These are phyloP conservation scores for Cerastis rubricosa DNA, from an alignment of 2,888 invertebrate genomes.

Conservation along the genomic window DNA sequence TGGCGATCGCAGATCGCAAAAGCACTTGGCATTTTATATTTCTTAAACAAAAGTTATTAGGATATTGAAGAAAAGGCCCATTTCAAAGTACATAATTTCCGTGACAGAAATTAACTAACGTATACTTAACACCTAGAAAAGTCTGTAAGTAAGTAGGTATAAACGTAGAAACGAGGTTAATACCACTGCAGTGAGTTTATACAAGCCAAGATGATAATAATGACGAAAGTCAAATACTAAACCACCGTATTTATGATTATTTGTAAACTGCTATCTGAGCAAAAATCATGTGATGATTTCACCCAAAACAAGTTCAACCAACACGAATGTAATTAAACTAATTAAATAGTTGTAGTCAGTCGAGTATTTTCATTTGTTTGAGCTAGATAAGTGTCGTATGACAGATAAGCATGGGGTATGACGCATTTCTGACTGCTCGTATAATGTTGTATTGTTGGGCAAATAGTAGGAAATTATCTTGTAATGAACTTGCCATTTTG, in stretches of 20 bases:
- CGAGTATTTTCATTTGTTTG: slow-evolving; percentile 51
- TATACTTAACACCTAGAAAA: background rate
- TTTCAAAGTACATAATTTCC: background rate
- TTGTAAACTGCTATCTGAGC: background rate
- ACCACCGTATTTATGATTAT: background rate
- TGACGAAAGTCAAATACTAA: background rate
- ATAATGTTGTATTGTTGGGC: slow-evolving; percentile 33
- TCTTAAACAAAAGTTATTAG: background rate
- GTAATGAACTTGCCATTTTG: slow-evolving; percentile 50
- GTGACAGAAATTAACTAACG: background rate
- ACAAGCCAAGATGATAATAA: background rate
- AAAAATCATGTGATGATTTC: slow-evolving; percentile 23
- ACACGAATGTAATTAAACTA: slow-evolving; percentile 27
- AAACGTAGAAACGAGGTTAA: background rate
- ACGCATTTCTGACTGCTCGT: slow-evolving; percentile 30
- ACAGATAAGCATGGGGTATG: slow-evolving; percentile 45
- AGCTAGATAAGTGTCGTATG: slow-evolving; percentile 46
- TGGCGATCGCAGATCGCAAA: too few species aligned
- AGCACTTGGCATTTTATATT: too few species aligned
- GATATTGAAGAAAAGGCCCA: background rate
- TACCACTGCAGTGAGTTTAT: background rate
- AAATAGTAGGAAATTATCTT: slow-evolving; percentile 49
- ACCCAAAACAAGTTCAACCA: slow-evolving; percentile 17
- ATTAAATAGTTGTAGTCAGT: slow-evolving; percentile 35
- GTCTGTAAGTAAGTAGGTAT: background rate